These are phyloP conservation scores for Montipora cactus DNA, from an alignment of 64 coral and sea anemone genomes.

Conservation along the genomic window DNA sequence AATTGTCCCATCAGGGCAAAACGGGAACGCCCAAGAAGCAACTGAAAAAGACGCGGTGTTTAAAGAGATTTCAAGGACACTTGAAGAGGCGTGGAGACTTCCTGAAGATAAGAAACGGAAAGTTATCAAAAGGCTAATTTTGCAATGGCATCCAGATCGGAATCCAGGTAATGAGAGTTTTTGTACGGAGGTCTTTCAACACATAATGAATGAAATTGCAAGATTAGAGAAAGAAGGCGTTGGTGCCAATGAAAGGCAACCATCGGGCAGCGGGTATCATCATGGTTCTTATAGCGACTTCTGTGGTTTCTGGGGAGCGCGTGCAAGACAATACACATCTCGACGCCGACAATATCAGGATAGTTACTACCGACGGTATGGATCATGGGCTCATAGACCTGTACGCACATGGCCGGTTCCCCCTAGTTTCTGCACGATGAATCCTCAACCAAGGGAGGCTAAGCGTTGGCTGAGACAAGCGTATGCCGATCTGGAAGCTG, in stretches of 20 bases:
- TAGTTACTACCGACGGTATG: slow-evolving; percentile 32
- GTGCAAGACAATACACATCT: slow-evolving; percentile 28
- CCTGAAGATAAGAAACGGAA: slow-evolving; percentile 6
- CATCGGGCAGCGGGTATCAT: neutral
- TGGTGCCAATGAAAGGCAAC: neutral
- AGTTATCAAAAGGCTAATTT: slow-evolving; percentile 56
- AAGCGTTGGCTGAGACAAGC: slow-evolving; percentile 81
- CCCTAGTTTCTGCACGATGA: slow-evolving; percentile 42
- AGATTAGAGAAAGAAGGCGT: slow-evolving; percentile 31
- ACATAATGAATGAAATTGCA: slow-evolving; percentile 49
- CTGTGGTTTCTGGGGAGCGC: slow-evolving; percentile 35
- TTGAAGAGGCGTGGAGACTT: slow-evolving; percentile 55
- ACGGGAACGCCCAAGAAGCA: neutral
- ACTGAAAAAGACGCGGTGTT: neutral
- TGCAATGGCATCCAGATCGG: slow-evolving; percentile 68
- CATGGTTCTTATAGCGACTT: slow-evolving; percentile 2
- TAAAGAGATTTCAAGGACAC: slow-evolving; percentile 12
- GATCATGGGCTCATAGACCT: neutral
- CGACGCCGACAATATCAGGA: slow-evolving; percentile 17
- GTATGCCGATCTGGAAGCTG: slow-evolving; percentile 62
- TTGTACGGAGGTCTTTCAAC: slow-evolving; percentile 56
- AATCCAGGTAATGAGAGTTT: slow-evolving; percentile 59
- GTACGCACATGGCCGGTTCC: slow-evolving; percentile 11
- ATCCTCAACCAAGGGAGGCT: slow-evolving; percentile 81
- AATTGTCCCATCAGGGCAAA: neutral